Base-by-base conservation (phyloP, 2,888 invertebrate genomes). In the Cyclophora punctaria region DNA sequence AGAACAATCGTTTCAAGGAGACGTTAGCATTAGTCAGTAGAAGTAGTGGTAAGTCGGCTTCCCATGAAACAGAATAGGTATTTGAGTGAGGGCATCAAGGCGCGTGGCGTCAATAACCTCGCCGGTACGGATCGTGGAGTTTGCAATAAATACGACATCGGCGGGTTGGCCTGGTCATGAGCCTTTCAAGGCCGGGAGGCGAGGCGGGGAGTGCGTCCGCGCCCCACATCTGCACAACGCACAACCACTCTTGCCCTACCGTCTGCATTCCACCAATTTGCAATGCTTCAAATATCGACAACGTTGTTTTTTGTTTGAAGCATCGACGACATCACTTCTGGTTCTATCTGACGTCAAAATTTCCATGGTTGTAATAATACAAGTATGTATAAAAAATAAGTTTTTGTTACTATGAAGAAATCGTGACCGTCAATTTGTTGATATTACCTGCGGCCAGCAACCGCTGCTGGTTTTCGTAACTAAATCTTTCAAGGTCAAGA, bases 141-240 rank as follows among this genome's bases (percentile, higher is more conserved):
- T 87, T 87, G 87, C 87, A 86, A 87, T 86, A 87, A 86, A 86
- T 86, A 86, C 84, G 80, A 80, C 81, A 83, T 78, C 82, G 82
- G 73, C 81, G 77, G 75, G 73, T 72, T 83, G 86, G 83, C 75
- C 84, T 88, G 87, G 88, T 88, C 88, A 87, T 87, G 87, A 86
- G 86, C 87, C 87, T 88, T 87, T 88, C 88, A 87, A 88, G 87
- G 88, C 81, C 83, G 79, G 80, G 85, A 80, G 80, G 83, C 78
- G 83, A 83, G 80, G 84, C 79, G 85, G 85, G 85, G 86, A 76
- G 80, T 73, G 73, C 64, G 73, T 67, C 67, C 69, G 76, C 80
- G 80, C 77, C 79, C 83, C 78, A 81, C 79, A 84, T 85, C 80
- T 84, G 80, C 76, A 78, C 71, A 72, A 71, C 74, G 63, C 61